A percentile compares a stretch with the other conserved stretches of the same genome.
phyloP scores from a whole-genome alignment of 2,888 invertebrate genomes.

The Campoplex nolae region DNA sequence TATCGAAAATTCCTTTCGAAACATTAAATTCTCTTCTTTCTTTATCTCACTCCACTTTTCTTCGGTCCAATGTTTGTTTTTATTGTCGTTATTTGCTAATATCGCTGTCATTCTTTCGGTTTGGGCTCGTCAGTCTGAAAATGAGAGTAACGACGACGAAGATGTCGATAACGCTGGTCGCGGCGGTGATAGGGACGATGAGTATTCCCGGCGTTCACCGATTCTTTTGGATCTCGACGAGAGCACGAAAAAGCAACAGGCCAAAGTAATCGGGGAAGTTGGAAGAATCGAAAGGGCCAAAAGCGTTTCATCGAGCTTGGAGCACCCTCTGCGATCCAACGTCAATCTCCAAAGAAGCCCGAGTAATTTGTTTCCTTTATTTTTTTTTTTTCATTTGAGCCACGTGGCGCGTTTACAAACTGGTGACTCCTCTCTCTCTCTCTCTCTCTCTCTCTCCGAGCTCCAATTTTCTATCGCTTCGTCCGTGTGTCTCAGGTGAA shows the following conservation, averaged over 20 bases:
- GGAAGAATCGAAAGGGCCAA: slow-evolving; percentile 63
- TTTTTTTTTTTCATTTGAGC: not conserved
- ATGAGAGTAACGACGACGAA: slow-evolving; percentile 21
- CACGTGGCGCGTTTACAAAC: slow-evolving; percentile 1
- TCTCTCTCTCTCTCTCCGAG: not conserved
- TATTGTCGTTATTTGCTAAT: slow-evolving; percentile 36
- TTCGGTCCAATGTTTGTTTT: slow-evolving; percentile 11
- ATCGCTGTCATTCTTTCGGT: slow-evolving; percentile 3
- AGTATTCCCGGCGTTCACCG: slow-evolving; percentile 78
- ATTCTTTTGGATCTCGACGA: slow-evolving; percentile 82
- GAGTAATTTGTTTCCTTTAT: not conserved
- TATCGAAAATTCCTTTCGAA: slow-evolving; percentile 64
- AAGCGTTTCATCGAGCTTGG: slow-evolving; percentile 53
- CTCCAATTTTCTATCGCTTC: not conserved
- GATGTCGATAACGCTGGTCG: not conserved
- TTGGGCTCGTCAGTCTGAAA: slow-evolving; percentile 37
- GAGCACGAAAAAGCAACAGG: slow-evolving; percentile 80
- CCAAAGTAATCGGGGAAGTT: slow-evolving; percentile 54
- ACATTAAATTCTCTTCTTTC: slow-evolving; percentile 2
- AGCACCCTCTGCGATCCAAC: slow-evolving; percentile 67
- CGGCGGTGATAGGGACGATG: slow-evolving; percentile 75
- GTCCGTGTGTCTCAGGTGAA: slow-evolving; percentile 2
- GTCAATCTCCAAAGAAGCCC: slow-evolving; percentile 30
- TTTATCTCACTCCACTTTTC: not conserved
- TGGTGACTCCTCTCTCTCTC: not conserved